A percentile compares a stretch with the other conserved stretches of the same genome.
These are phyloP conservation scores for Andrena chrysosceles DNA, from an alignment of 2,888 invertebrate genomes.

Conservation along the genomic window DNA sequence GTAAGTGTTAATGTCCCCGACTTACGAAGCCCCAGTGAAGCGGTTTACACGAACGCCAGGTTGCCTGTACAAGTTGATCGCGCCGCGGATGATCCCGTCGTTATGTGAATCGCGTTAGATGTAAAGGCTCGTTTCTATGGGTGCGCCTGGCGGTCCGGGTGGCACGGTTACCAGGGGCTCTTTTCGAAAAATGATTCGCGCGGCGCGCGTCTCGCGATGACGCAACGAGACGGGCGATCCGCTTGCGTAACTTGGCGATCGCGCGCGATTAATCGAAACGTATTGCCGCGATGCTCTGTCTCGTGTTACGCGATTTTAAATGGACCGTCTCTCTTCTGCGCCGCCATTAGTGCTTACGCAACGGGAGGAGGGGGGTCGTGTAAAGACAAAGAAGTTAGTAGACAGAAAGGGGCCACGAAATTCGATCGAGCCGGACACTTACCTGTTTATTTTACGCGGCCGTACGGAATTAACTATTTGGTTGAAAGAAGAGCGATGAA, in stretches of 20 bases:
- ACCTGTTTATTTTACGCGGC: no score
- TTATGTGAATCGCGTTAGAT: slow-evolving; percentile 51
- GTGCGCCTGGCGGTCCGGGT: background rate
- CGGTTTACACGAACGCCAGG: slow-evolving; percentile 45
- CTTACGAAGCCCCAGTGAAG: slow-evolving; percentile 49
- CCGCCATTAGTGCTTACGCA: slow-evolving; percentile 1
- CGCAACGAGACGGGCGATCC: background rate
- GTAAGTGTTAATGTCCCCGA: slow-evolving; percentile 21
- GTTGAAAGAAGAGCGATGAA: no score
- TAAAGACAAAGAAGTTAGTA: background rate
- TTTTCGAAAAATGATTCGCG: background rate
- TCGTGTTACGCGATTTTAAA: slow-evolving; percentile 29
- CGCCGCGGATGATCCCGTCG: slow-evolving; percentile 48
- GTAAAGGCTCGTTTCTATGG: slow-evolving; percentile 44
- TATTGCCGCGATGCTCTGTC: slow-evolving; percentile 7
- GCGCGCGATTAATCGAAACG: slow-evolving; percentile 26
- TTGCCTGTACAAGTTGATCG: slow-evolving; percentile 48
- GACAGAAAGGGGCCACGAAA: no score
- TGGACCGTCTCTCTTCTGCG: background rate
- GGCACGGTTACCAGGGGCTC: no score
- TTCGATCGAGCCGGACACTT: no score
- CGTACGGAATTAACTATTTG: no score
- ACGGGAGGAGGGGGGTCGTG: background rate
- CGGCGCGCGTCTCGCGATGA: background rate
- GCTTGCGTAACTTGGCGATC: slow-evolving; percentile 11